Evolutionary conservation across 2,797 vertebrate genomes (phyloP), one percentile per base, ranked within the genome.

Genomic region (Salarias fasciatus): DNA sequence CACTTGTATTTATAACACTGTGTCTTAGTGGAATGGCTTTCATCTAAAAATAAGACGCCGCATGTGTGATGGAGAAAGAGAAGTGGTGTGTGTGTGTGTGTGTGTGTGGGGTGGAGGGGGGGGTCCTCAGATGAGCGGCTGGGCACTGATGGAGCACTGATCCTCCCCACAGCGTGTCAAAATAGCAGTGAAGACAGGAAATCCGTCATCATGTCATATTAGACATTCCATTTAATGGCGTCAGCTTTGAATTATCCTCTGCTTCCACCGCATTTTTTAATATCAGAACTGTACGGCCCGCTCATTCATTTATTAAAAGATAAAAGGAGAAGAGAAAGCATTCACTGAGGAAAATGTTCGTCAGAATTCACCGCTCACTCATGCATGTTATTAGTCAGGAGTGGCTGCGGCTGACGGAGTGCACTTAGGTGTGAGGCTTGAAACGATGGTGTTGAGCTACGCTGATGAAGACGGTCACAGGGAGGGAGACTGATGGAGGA

Each of bases 121-220:
- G 55, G 62, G 48, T 54, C 51, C 53, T 60, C 49, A 44, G 35
- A 6, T 3, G 49, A 54, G 75, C 59, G 59, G 36, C 58, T 4
- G 12, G 29, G 13, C 77, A 73, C 79, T 82, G 77, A 86, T 82
- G 4, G 12, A 29, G 13, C 77, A 73, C 79, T 82, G 77, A 86
- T 82, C 75, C 67, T 60, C 50, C 67, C 66, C 51, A 6, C 28
- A 70, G 52, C 45, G 49, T 46, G 59, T 79, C 62, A 75, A 77
- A 80, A 49, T 50, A 62, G 68, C 53, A 69, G 14, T 1, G 41
- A 67, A 11, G 36, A 63, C 47, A 80, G 66, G 56, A 72, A 38
- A 45, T 53, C 47, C 49, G 79, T 80, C 72, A 77, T 89, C 76
- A 62, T 72, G 49, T 58, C 51, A 43, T 43, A 66, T 83, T 74